Percentiles rank a stretch among this genome's conserved stretches.
Evolutionary conservation across 2,797 vertebrate genomes (phyloP).

Genomic region (Lagodon rhomboides): DNA sequence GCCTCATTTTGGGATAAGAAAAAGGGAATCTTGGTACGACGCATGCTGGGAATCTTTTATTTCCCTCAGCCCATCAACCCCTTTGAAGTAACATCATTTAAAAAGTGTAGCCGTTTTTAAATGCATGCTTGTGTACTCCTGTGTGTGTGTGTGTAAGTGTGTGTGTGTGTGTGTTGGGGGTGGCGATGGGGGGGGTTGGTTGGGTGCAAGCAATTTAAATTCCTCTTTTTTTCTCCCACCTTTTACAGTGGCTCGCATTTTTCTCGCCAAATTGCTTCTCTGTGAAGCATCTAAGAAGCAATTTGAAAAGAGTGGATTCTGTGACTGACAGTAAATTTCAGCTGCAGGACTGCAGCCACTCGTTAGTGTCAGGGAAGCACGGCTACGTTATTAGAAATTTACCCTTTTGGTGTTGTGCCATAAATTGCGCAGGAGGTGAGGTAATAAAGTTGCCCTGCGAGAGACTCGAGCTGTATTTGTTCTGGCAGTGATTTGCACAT

Average conservation of each 20-base stretch:
- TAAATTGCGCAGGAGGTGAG: conserved; percentile 66
- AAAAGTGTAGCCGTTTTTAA: conserved; percentile 31
- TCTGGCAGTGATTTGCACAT: conserved; percentile 67
- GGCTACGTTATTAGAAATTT: conserved; percentile 70
- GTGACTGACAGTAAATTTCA: conserved; percentile 71
- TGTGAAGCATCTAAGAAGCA: conserved; percentile 67
- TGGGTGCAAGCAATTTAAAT: conserved; percentile 39
- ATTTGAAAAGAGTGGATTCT: conserved; percentile 60
- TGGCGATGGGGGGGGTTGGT: too few species aligned
- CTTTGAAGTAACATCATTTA: conserved; percentile 45
- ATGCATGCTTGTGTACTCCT: conserved; percentile 2
- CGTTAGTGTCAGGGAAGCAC: conserved; percentile 69
- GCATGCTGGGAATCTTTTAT: conserved; percentile 27
- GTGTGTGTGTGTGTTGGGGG: background rate
- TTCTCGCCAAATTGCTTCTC: conserved; percentile 66
- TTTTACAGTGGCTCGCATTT: conserved; percentile 60
- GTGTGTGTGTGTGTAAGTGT: conserved; percentile 4
- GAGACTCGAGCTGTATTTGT: conserved; percentile 59
- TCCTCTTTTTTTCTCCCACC: conserved; percentile 16
- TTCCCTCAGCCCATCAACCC: conserved; percentile 29
- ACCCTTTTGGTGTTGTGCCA: conserved; percentile 70
- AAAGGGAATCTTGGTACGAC: conserved; percentile 2
- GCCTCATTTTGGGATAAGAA: conserved; percentile 33
- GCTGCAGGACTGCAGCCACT: conserved; percentile 63
- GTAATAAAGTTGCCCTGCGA: conserved; percentile 69